Evolutionary conservation across 2,888 invertebrate genomes (phyloP), one percentile per base, ranked within the genome.

Genomic region (Prosapia bicincta): DNA sequence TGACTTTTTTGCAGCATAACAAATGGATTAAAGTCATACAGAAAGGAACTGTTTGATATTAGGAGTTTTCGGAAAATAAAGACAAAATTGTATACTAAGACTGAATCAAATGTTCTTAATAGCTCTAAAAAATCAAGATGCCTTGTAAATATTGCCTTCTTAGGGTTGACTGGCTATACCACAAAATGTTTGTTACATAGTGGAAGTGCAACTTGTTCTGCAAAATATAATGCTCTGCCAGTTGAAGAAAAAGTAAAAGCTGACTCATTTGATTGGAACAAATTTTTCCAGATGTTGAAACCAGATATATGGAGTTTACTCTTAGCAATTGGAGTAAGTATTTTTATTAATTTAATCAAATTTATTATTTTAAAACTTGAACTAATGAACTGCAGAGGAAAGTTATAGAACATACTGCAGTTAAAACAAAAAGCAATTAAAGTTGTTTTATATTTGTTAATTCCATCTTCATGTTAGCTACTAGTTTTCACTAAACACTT

Each of bases 281-380:
- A 88, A 78, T 90, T 97, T 78, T 89, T 92, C 84, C 83, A 86
- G 15, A 92, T 96, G 83, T 84, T 97, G 1, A 87, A 88, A 82
- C 94, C 94, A 26, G 93, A 96, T 84, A 86, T 93, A 77, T 91
- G 91, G 89, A 89, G 93, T 79, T 87, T 97, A 72, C 82, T 92
- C 6, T 90, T 92, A 74, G 96, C 97, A 76, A 88, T 97, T 81
- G 87, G 89, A 81, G 96, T 96, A 86, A 90, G 91, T 88, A 82
- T 69, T 72, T 43, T n/a, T 15, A 66, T 65, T 38, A 23, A 54
- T 7, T 54, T 24, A 43, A 26, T 54, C 3, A 2, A 20, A 54
- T 54, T 1, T 5, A 5, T 13, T 20, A 3, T 20, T 54, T 5
- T n/a, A 20, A 20, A 54, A 54, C 5, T 1, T 54, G 3, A 54